Percentiles rank a stretch among this genome's conserved stretches.
Conservation (phyloP, 2,113 vertebrate species). For the Tor tambroides region DNA sequence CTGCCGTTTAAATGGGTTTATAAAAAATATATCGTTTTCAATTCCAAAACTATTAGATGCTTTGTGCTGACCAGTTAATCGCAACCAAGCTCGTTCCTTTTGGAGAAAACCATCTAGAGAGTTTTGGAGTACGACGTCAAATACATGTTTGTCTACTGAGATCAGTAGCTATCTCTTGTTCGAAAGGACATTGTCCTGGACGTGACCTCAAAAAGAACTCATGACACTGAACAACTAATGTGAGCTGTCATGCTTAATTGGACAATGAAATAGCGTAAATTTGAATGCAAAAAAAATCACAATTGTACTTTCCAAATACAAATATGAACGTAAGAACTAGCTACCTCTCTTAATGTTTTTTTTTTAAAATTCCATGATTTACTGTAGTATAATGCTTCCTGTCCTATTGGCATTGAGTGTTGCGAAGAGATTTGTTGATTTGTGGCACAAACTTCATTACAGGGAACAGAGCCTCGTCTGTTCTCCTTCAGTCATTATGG, state of each 20-base stretch:
- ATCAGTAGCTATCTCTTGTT: not conserved
- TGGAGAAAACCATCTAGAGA: not conserved
- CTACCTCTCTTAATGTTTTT: not conserved
- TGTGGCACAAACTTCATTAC: slow-evolving; percentile 47
- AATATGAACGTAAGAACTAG: not conserved
- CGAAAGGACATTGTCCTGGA: not conserved
- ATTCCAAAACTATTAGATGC: not conserved
- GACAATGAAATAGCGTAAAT: not conserved
- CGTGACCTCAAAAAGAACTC: not conserved
- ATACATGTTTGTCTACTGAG: not conserved
- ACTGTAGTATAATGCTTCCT: slow-evolving; percentile 4
- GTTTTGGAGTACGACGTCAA: not conserved
- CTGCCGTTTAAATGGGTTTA: too few species aligned
- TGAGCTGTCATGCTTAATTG: not conserved
- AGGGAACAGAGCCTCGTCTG: slow-evolving; percentile 55
- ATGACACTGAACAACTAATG: not conserved
- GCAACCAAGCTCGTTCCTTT: not conserved
- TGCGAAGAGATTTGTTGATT: slow-evolving; percentile 31
- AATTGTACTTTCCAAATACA: not conserved
- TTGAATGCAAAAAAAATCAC: not conserved
- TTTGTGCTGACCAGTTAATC: not conserved
- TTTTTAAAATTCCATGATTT: not conserved
- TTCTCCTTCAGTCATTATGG: slow-evolving; percentile 58
- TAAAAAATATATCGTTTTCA: too few species aligned
- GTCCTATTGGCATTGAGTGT: not conserved